Conservation (phyloP, 2,113 vertebrate genomes). For the Tricholaema leucomelas region DNA sequence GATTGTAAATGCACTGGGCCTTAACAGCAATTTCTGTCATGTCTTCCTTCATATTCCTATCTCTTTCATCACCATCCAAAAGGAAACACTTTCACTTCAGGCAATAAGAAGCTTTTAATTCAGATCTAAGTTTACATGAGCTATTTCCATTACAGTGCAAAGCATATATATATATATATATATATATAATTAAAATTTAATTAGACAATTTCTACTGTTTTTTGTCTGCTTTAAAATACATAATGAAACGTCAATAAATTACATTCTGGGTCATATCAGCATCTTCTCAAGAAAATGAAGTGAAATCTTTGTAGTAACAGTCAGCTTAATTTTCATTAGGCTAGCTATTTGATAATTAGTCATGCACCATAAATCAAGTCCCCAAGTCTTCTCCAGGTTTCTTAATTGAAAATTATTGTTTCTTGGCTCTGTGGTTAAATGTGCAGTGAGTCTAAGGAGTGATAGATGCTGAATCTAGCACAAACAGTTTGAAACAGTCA, state of each 20-base stretch:
- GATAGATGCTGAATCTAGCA: constrained; percentile 92
- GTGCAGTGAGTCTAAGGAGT: constrained; percentile 84
- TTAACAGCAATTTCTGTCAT: constrained; percentile 57
- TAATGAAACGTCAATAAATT: constrained; percentile 70
- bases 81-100: constrained; percentile 50
- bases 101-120: constrained; percentile 65
- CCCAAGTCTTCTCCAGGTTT: constrained; percentile 88
- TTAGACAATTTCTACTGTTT: constrained; percentile 64
- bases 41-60: constrained; percentile 20
- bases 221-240: constrained; percentile 66
- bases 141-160: constrained; percentile 55
- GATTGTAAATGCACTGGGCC: constrained; percentile 14
- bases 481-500: constrained; percentile 97
- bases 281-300: constrained; percentile 84
- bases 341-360: constrained; percentile 90
- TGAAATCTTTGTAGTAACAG: constrained; percentile 86
- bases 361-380: constrained; percentile 96
- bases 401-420: constrained; percentile 97
- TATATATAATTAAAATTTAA: constrained; percentile 44
- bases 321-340: constrained; percentile 89
- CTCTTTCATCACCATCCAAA: constrained; percentile 46
- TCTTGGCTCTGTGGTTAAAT: constrained; percentile 84
- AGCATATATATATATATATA: not conserved
- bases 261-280: constrained; percentile 73
- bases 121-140: constrained; percentile 55